Base-by-base conservation (phyloP, 2,113 vertebrate genomes). In the Nesoenas mayeri region DNA sequence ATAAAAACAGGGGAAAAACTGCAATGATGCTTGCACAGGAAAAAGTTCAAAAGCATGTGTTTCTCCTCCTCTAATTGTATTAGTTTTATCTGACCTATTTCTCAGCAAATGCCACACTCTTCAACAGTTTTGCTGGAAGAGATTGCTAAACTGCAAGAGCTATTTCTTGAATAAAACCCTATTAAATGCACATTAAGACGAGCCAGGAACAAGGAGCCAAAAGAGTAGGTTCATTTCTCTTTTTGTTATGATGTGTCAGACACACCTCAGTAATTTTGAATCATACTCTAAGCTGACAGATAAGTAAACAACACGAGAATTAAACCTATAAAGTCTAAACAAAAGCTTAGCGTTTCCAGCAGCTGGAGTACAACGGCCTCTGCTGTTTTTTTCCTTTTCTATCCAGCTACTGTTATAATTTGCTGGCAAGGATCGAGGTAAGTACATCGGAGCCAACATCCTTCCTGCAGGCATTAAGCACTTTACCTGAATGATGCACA, bases 401-500 rank as follows among this genome's bases (percentile, higher is more conserved):
- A 25, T 79, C 58, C 77, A 42, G 50, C 72, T 82, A 57, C n/a
- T 60, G 61, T 65, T 75, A 3, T 25, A 79, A 79, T 87, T 79
- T 90, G 34, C 71, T 95, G 95, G 89, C 91, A 84, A 36, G 15
- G 62, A 56, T 42, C 2, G 3, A 67, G 65, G 18, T 16, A 81
- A 86, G 75, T 42, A 61, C 75, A 36, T 11, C 58, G 48, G 81
- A 94, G 94, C 82, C 91, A 96, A n/a, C 61, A 79, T 62, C 84
- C 58, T 94, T 91, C 69, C 91, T 58, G 54, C 66, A 36, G 89
- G 61, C 79, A 34, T n/a, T 2, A 38, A 88, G 62, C 71, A 58
- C 32, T 85, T 93, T 73, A 95, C 93, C 91, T 95, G 89, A 95
- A 64, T 58, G 75, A 86, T 93, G 84, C 78, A 51, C 53, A 15